Evolutionary conservation across 1,140 invertebrate species (phyloP).

Genomic region (Microplitis demolitor): DNA sequence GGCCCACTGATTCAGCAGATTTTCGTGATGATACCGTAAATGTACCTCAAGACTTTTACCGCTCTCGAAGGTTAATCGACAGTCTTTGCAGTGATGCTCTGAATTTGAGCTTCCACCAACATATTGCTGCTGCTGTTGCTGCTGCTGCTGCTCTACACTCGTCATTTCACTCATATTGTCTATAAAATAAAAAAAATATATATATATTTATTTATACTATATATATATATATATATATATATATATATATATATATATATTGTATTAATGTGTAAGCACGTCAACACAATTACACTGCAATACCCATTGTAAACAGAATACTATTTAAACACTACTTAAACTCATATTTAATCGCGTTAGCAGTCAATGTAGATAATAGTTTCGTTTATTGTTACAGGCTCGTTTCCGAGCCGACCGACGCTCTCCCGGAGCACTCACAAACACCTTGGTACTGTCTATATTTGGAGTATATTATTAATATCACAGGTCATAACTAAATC

Average conservation of each 20-base stretch:
- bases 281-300: too few species aligned
- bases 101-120: constrained; percentile 50
- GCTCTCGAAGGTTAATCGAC: constrained; percentile 74
- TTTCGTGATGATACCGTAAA: constrained; percentile 78
- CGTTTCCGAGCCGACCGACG: background rate
- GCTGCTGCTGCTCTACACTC: constrained; percentile 42
- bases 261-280: too few species aligned
- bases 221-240: background rate
- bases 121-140: constrained; percentile 31
- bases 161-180: constrained; percentile 57
- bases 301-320: too few species aligned
- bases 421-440: background rate
- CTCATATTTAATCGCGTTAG: background rate
- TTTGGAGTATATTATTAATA: background rate
- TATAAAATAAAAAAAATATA: too few species aligned
- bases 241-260: background rate
- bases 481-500: background rate
- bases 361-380: background rate
- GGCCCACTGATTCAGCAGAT: constrained; percentile 76
- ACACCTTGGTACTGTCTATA: background rate
- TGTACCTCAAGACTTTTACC: constrained; percentile 77
- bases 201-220: too few species aligned
- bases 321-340: too few species aligned
- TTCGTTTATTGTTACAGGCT: background rate
- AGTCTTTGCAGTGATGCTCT: constrained; percentile 73